Evolutionary conservation across 2,888 invertebrate species (phyloP).

Genomic region (Ypsolopha sequella): DNA sequence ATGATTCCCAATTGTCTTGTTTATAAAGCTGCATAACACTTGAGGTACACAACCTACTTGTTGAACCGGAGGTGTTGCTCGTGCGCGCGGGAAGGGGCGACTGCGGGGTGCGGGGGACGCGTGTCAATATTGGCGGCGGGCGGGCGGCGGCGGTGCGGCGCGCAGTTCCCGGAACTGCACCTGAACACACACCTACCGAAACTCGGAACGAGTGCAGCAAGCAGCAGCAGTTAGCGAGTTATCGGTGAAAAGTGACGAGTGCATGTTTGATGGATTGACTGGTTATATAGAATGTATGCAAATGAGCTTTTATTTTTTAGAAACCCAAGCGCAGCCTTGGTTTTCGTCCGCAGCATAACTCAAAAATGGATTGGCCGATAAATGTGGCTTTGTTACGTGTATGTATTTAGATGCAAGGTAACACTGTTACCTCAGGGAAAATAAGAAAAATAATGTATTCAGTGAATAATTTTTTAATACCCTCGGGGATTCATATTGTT

Average conservation of each 20-base stretch:
- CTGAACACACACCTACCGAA: constrained; percentile 35
- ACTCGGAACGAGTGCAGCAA: neutral
- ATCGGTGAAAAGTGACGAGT: neutral
- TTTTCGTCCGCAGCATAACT: too few relatives aligned
- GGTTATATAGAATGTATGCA: neutral
- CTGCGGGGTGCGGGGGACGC: constrained; percentile 12
- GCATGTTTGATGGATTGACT: too few relatives aligned
- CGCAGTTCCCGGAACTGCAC: constrained; percentile 35
- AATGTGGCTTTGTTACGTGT: too few relatives aligned
- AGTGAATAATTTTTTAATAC: too few relatives aligned
- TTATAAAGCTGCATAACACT: neutral
- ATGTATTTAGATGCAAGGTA: too few relatives aligned
- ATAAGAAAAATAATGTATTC: too few relatives aligned
- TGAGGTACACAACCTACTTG: neutral
- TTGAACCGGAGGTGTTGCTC: neutral
- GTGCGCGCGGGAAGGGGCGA: neutral
- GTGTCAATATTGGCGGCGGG: constrained; percentile 36
- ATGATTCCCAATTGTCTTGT: neutral
- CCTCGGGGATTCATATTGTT: too few relatives aligned
- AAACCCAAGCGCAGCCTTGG: too few relatives aligned
- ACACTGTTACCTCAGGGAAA: too few relatives aligned
- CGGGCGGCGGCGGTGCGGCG: constrained; percentile 26
- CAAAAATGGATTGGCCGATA: too few relatives aligned
- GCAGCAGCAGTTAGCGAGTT: neutral
- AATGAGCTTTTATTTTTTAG: too few relatives aligned